Evolutionary conservation across 2,888 invertebrate species (phyloP).

Genomic region (Leptinotarsa juncta): DNA sequence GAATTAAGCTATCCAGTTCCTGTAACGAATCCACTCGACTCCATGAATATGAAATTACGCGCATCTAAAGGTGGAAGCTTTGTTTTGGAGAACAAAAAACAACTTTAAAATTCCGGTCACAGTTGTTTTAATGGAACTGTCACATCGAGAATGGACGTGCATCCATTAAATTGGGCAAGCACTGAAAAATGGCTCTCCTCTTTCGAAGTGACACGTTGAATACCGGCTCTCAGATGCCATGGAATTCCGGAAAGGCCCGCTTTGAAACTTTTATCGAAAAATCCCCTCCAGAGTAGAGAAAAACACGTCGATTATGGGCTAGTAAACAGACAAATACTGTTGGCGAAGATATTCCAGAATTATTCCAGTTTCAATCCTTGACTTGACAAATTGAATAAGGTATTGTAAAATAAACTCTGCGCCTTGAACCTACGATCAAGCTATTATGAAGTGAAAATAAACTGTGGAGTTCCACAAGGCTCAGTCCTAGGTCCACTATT

Average conservation of each 20-base stretch:
- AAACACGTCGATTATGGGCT: neutral
- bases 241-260: neutral
- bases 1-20: neutral
- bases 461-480: no score
- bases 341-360: no score
- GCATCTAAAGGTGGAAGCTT: neutral
- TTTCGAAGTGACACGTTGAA: neutral
- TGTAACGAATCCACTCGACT: neutral
- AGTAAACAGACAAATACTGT: no score
- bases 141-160: neutral
- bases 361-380: no score
- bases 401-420: no score
- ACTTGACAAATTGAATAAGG: no score
- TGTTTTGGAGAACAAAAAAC: neutral
- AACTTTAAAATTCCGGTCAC: neutral
- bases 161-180: neutral
- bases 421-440: no score
- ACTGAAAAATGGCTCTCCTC: neutral
- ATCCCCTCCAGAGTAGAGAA: neutral
- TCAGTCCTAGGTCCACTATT: no score
- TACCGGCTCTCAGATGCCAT: neutral
- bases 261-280: neutral
- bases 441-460: no score
- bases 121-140: constrained; percentile 4
- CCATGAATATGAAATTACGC: neutral